Percentiles rank a stretch among this genome's conserved stretches.
These are phyloP conservation scores for Neogale vison DNA, from an alignment of 2,113 vertebrate genomes.

Conservation along the genomic window DNA sequence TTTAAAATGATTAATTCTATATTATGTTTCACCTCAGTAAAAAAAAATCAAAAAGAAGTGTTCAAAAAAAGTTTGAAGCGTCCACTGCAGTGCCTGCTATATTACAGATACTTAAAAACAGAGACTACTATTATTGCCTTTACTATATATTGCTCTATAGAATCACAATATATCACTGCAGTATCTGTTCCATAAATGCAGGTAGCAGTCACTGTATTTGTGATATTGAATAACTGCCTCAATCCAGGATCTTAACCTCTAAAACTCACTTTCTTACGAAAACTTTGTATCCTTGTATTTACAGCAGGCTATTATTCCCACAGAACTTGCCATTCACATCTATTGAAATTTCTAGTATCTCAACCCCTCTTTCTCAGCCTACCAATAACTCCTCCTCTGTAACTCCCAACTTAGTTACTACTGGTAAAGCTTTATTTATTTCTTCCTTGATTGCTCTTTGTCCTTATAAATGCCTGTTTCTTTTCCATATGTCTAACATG, in stretches of 20 bases:
- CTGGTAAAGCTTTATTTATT: neutral
- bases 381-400: neutral
- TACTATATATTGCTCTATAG: neutral
- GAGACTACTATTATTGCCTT: neutral
- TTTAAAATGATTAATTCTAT: neutral
- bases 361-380: neutral
- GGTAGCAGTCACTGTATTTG: neutral
- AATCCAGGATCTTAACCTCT: neutral
- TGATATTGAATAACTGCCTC: neutral
- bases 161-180: neutral
- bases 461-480: neutral
- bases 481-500: neutral
- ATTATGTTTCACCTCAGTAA: neutral
- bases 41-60: neutral
- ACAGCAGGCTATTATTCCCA: neutral
- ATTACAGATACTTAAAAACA: neutral
- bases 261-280: neutral
- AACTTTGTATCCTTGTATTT: neutral
- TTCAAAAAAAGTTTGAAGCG: neutral
- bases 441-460: neutral
- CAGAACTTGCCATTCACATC: neutral
- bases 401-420: neutral
- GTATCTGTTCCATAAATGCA: neutral
- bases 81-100: neutral
- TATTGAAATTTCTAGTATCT: neutral